These are phyloP conservation scores for Anneissia japonica DNA, from an alignment of 35 echinoderm and acorn worm genomes.

Conservation along the genomic window DNA sequence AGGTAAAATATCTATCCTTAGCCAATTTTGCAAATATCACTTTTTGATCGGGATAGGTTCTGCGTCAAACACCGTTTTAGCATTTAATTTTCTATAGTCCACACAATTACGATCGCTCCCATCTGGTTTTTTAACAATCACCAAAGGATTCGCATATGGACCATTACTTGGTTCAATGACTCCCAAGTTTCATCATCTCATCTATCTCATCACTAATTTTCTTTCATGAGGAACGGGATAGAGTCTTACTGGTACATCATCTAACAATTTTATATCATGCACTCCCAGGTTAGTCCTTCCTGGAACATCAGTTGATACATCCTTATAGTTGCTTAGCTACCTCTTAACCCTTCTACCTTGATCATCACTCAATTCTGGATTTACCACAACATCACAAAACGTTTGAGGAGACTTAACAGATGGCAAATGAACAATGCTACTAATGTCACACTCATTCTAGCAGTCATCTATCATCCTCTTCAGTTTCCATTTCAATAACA, in stretches of 20 bases:
- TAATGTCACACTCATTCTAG: no score
- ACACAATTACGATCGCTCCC: slow-evolving; percentile 36
- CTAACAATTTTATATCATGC: slow-evolving; percentile 27
- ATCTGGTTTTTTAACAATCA: slow-evolving; percentile 47
- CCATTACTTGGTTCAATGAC: slow-evolving; percentile 10
- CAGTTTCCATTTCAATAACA: no score
- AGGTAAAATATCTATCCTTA: neutral
- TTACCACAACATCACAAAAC: neutral
- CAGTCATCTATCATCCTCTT: no score
- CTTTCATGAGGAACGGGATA: neutral
- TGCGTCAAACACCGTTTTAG: slow-evolving; percentile 36
- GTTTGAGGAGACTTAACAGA: neutral
- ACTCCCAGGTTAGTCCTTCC: slow-evolving; percentile 22
- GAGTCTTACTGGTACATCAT: neutral
- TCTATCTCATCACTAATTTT: neutral
- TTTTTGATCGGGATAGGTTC: slow-evolving; percentile 29
- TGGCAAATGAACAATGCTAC: slow-evolving; percentile 3
- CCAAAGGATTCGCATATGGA: slow-evolving; percentile 48
- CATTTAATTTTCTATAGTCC: slow-evolving; percentile 38
- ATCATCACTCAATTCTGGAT: neutral
- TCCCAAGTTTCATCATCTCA: neutral
- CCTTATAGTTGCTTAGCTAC: neutral
- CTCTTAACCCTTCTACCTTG: neutral
- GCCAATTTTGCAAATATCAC: slow-evolving; percentile 11
- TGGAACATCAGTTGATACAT: slow-evolving; percentile 41